These are phyloP conservation scores for Venturia canescens DNA, from an alignment of 1,140 invertebrate genomes.

Conservation along the genomic window DNA sequence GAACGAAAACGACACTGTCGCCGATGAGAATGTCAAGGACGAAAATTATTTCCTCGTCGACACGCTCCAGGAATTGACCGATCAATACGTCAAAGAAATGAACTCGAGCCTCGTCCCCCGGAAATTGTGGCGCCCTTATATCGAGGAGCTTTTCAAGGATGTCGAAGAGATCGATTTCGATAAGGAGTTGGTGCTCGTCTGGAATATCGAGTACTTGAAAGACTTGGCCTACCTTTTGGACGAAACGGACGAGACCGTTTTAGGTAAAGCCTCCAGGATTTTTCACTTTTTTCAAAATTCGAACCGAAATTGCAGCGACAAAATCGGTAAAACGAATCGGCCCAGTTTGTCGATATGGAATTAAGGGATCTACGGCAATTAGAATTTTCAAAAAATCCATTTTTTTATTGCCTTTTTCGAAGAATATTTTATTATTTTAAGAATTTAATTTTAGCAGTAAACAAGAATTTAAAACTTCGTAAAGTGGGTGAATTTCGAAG, in stretches of 20 bases:
- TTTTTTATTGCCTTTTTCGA: too few species aligned
- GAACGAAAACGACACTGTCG: slow-evolving; percentile 76
- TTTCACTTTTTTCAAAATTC: background rate
- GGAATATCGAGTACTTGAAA: slow-evolving; percentile 81
- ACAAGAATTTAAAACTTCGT: too few species aligned
- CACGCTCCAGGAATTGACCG: slow-evolving; percentile 81
- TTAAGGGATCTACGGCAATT: too few species aligned
- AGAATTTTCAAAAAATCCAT: too few species aligned
- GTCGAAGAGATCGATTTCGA: slow-evolving; percentile 77
- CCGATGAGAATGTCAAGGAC: slow-evolving; percentile 75
- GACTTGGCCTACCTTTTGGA: slow-evolving; percentile 78
- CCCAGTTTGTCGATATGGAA: too few species aligned
- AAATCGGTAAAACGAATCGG: too few species aligned
- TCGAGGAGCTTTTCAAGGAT: slow-evolving; percentile 80
- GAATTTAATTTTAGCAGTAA: too few species aligned
- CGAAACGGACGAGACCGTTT: slow-evolving; percentile 74
- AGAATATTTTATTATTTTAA: too few species aligned
- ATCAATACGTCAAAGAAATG: slow-evolving; percentile 75
- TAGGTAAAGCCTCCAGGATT: slow-evolving; percentile 73
- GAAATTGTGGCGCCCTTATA: slow-evolving; percentile 81
- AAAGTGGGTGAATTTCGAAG: too few species aligned
- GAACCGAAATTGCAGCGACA: too few species aligned
- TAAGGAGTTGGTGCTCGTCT: slow-evolving; percentile 79
- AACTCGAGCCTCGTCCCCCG: slow-evolving; percentile 74
- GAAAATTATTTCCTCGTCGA: slow-evolving; percentile 79